phyloP scores from a whole-genome alignment of 1,140 invertebrate species.

The Temnothorax curvispinosus region DNA sequence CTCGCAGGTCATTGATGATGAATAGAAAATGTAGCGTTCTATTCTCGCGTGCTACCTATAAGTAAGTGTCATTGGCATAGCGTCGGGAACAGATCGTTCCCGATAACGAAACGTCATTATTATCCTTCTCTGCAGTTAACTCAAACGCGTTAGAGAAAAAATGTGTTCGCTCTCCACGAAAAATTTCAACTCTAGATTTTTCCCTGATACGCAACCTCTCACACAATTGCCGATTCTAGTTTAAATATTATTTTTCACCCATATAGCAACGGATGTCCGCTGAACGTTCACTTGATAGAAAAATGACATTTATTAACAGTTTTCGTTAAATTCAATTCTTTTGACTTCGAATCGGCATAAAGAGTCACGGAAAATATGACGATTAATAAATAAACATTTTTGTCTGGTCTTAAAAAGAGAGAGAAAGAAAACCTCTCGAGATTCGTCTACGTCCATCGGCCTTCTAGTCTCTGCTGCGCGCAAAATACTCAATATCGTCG shows the following conservation, averaged over 20 bases:
- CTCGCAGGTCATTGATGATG: slow-evolving; percentile 5
- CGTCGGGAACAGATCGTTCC: neutral
- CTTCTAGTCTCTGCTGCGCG: neutral
- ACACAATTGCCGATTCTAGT: neutral
- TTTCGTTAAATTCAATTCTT: neutral
- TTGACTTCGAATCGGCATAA: neutral
- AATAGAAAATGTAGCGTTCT: slow-evolving; percentile 34
- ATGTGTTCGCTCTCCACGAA: neutral
- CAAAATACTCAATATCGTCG: neutral
- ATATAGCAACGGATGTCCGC: neutral
- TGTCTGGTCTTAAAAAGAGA: neutral
- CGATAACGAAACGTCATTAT: slow-evolving; percentile 5
- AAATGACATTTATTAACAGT: neutral
- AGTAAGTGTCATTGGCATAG: slow-evolving; percentile 18
- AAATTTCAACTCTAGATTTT: slow-evolving; percentile 7
- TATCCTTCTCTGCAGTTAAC: neutral
- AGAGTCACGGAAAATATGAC: neutral
- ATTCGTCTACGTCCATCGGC: slow-evolving; percentile 2
- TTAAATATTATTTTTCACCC: neutral
- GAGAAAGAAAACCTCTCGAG: neutral
- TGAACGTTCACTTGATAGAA: neutral
- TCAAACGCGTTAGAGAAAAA: neutral
- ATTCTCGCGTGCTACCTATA: slow-evolving; percentile 25
- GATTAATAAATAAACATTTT: neutral
- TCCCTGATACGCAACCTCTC: slow-evolving; percentile 33